Conservation (phyloP, 2,797 vertebrate genomes). For the Acridotheres tristis region DNA sequence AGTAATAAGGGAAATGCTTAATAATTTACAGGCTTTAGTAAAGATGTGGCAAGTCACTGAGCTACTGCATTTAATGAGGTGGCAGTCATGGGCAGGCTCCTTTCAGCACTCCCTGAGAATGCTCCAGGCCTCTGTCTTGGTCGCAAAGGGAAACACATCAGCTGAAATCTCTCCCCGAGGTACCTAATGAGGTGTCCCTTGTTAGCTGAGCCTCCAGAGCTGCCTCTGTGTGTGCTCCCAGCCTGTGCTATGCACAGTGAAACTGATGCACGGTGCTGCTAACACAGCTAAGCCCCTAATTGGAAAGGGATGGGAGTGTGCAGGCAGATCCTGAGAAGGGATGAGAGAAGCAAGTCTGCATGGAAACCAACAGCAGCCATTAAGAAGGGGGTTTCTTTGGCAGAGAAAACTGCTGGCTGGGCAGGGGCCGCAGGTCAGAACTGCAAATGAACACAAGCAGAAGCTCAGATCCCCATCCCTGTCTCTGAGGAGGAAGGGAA, state of each 20-base stretch:
- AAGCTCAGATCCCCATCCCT: background rate
- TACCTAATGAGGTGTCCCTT: background rate
- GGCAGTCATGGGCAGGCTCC: background rate
- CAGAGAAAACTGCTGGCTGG: background rate
- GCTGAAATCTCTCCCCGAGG: background rate
- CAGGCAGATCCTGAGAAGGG: background rate
- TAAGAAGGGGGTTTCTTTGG: background rate
- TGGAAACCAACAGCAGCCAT: background rate
- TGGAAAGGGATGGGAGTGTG: background rate
- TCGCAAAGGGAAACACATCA: background rate
- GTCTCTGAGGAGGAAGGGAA: background rate
- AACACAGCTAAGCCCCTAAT: background rate
- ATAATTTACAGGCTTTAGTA: background rate
- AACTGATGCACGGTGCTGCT: background rate
- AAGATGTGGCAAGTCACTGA: background rate
- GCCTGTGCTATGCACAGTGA: accelerated
- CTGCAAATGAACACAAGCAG: background rate
- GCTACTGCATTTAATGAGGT: background rate
- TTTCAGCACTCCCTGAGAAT: background rate
- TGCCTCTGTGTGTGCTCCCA: background rate
- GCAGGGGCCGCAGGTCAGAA: background rate
- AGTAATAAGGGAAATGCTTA: background rate
- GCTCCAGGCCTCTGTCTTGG: background rate
- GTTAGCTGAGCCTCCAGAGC: background rate
- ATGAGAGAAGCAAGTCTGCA: background rate